phyloP scores from a whole-genome alignment of 2,888 invertebrate species.

The Spodoptera exigua region DNA sequence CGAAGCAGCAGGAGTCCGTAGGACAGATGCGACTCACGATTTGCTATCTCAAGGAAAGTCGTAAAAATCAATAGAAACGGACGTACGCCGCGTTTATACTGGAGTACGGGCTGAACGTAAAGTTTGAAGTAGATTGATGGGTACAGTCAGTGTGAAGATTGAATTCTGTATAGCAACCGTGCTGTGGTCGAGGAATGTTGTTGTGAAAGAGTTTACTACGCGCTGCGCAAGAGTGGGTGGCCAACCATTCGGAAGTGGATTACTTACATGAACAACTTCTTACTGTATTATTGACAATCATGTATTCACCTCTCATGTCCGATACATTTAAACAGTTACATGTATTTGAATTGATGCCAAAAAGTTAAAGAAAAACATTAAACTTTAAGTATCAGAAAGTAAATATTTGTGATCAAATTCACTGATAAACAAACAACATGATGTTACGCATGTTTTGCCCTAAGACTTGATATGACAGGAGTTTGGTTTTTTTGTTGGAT shows the following conservation, averaged over 20 bases:
- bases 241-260: constrained; percentile 69
- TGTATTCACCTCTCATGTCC: constrained; percentile 25
- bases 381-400: constrained; percentile 13
- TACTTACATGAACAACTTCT: constrained; percentile 65
- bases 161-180: constrained; percentile 34
- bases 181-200: constrained; percentile 64
- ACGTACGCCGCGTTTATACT: constrained; percentile 29
- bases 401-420: constrained; percentile 28
- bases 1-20: constrained; percentile 66
- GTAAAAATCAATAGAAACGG: constrained; percentile 54
- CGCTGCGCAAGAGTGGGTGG: constrained; percentile 62
- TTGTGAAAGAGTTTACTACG: constrained; percentile 72
- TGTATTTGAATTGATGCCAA: constrained; percentile 39
- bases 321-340: constrained; percentile 20
- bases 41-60: constrained; percentile 50
- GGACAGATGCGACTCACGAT: constrained; percentile 65
- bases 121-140: constrained; percentile 36
- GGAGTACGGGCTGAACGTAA: constrained; percentile 22
- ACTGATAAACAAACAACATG: constrained; percentile 8
- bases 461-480: too few relatives aligned
- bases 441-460: too few relatives aligned
- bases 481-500: too few relatives aligned
- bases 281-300: constrained; percentile 54
- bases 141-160: constrained; percentile 24
- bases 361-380: constrained; percentile 18